A percentile compares a stretch with the other conserved stretches of the same genome.
Conservation (phyloP, 2,888 invertebrate genomes). For the Conistra vaccinii region DNA sequence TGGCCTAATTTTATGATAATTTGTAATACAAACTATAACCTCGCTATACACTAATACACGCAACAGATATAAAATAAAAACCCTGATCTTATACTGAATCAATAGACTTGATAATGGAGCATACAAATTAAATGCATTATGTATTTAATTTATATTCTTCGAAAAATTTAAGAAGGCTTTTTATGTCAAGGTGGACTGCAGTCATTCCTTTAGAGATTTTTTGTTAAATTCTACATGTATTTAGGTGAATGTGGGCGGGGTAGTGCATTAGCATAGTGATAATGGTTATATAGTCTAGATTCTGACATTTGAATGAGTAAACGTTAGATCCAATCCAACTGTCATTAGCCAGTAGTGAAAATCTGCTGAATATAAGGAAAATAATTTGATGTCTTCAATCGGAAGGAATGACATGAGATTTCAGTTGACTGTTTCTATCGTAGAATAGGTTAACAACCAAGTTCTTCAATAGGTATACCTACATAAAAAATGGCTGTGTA, state of each 20-base stretch:
- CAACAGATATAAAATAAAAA: not conserved
- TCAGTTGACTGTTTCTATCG: not conserved
- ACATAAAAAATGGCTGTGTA: not conserved
- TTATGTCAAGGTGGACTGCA: slow-evolving; percentile 54
- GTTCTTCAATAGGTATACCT: not conserved
- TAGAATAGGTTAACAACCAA: not conserved
- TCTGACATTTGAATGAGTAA: not conserved
- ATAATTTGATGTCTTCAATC: not conserved
- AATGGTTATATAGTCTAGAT: not conserved
- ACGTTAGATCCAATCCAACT: not conserved
- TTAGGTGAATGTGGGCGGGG: not conserved
- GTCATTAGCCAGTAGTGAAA: not conserved
- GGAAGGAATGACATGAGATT: not conserved
- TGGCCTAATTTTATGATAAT: not conserved
- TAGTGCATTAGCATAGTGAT: slow-evolving; percentile 8
- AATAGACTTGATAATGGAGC: not conserved
- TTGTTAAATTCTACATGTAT: not conserved
- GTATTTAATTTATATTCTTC: not conserved
- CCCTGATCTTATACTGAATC: slow-evolving; percentile 13
- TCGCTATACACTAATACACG: not conserved
- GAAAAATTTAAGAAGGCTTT: slow-evolving; percentile 8
- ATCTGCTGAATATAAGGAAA: not conserved
- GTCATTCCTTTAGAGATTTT: slow-evolving; percentile 12
- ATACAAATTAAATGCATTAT: not conserved
- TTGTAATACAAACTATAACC: not conserved